Evolutionary conservation across 2,888 invertebrate genomes (phyloP), one percentile per base, ranked within the genome.

Genomic region (Margaritifera margaritifera): DNA sequence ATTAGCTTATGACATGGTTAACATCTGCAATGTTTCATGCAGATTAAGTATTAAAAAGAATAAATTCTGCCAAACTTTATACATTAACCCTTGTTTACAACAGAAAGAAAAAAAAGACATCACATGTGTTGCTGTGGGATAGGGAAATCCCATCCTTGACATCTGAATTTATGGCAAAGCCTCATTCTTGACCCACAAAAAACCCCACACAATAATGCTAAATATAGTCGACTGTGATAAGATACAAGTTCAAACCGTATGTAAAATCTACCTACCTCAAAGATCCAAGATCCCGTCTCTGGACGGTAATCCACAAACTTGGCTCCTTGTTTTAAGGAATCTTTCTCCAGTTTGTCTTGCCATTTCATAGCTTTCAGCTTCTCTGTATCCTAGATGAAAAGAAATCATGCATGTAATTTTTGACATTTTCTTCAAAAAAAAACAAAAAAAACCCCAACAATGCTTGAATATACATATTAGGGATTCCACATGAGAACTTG

Each of bases 281-380:
- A 99, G 64, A 98, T 97, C 98, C 99, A 99, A 66, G 97, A 96
- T 31, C 99, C 99, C 2, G 96, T 97, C 88, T 96, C 95, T 0
- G 98, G 96, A 0, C 97, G 92, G 90, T 98, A 99, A 87, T 99
- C 98, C 6, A 97, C 93, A 89, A 99, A 99, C 66, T 94, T 93
- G 0, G 97, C 96, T 74, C 94, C 94, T 89, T 97, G 94, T 81
- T 95, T 95, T 75, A 94, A 93, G 70, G 96, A 95, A 1, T 95
- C 94, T 51, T 93, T 92, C 22, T 96, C 94, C 68, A 99, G 90
- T 87, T 95, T 95, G 15, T 93, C 94, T 80, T 95, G 94, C 91
- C 96, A 99, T 85, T 95, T 94, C 93, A 97, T 94, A 68, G 93
- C 92, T 3, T 93, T 90, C 20, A 98, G 90, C 66, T 94, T 92